Base-by-base conservation (phyloP, 2,797 vertebrate species). In the Brachymystax lenok region DNA sequence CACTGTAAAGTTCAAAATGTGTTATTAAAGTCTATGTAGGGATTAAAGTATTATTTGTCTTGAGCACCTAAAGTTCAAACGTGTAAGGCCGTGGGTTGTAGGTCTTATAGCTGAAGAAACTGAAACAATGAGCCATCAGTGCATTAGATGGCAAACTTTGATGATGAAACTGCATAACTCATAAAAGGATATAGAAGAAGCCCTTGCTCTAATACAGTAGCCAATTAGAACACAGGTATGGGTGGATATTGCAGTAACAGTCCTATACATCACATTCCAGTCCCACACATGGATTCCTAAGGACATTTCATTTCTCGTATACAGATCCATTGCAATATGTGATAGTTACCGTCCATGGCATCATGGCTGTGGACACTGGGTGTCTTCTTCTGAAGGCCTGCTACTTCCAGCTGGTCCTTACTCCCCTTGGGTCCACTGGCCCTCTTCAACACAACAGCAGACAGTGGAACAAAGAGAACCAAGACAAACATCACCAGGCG, bases 311-410 rank as follows among this genome's bases (percentile, higher is more conserved):
- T 61, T 61, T 61, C n/a, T 59, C n/a, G 2, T 21, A 61, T 12
- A 61, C 40, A 46, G 40, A 13, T 61, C n/a, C 7, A 61, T 19
- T 61, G 19, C 1, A 7, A 61, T 61, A 21, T 21, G n/a, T 70
- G 69, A 21, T 16, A 73, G 81, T 74, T 83, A 96, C 96, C 96
- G 84, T 95, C 94, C 86, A 0, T 91, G 92, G 2, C 94, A 94
- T 81, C 19, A 1, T 24, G 35, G 92, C 75, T 16, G 89, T 84
- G 0, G 94, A 96, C 33, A 88, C 73, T 24, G n/a, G 21, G 21
- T 96, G 19, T 86, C 88, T 71, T 90, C 74, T 63, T 63, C 21
- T 24, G 59, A 21, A 24, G 21, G 0, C 80, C 85, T 27, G 90
- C 79, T 5, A 85, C 91, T 0, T 94, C 92, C 5, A 88, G 82